A percentile compares a stretch with the other conserved stretches of the same genome.
Conservation (phyloP, 2,797 vertebrate genomes). For the Sylvilagus floridanus region DNA sequence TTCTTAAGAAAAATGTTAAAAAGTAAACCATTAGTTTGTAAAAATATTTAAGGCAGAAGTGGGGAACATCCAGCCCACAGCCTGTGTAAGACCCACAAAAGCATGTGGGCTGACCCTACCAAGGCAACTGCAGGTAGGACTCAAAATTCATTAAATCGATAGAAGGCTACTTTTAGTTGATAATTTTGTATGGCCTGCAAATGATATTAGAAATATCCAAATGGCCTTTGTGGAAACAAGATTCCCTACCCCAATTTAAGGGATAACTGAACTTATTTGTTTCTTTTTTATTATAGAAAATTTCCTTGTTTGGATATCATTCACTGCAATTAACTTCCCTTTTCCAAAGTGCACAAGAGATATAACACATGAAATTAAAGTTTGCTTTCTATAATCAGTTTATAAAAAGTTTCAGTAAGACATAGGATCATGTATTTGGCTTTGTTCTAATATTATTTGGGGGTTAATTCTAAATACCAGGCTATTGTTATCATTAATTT, state of each 20-base stretch:
- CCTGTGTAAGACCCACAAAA: no score
- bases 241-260: neutral
- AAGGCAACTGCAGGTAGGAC: no score
- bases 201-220: no score
- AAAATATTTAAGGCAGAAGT: neutral
- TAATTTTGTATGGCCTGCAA: no score
- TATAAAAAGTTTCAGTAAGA: neutral
- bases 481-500: slow-evolving; percentile 39
- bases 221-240: no score
- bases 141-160: no score
- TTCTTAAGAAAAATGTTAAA: neutral
- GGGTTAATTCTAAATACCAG: slow-evolving; percentile 50
- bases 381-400: slow-evolving; percentile 32
- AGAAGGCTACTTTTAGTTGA: no score
- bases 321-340: neutral
- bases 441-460: slow-evolving; percentile 33
- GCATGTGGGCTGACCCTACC: no score
- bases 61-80: no score
- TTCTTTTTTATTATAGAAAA: slow-evolving; percentile 36
- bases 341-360: slow-evolving; percentile 12
- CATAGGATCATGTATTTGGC: neutral
- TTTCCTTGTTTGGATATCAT: slow-evolving; percentile 37
- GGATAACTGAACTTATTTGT: neutral
- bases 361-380: slow-evolving; percentile 35
- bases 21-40: slow-evolving; percentile 28